phyloP scores from a whole-genome alignment of 2,888 invertebrate genomes.

The Hetaerina titia region DNA sequence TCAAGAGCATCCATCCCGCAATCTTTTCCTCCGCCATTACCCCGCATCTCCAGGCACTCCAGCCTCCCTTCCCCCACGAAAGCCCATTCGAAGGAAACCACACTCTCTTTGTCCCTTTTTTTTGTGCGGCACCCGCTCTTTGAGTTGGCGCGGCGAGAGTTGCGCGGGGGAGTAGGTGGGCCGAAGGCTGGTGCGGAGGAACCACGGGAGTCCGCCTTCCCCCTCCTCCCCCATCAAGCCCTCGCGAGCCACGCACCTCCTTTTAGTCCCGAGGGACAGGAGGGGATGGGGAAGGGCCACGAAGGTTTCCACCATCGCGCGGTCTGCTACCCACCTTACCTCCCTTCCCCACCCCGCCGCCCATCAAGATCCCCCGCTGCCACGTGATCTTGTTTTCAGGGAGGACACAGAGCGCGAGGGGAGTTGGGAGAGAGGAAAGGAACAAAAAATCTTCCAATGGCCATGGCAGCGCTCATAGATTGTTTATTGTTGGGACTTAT shows the following conservation, averaged over 20 bases:
- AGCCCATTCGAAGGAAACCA: conserved; percentile 7
- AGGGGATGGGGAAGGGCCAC: background rate
- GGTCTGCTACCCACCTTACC: background rate
- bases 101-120: background rate
- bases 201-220: background rate
- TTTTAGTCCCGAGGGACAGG: background rate
- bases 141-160: background rate
- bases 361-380: background rate
- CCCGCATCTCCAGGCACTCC: background rate
- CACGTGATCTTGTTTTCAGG: background rate
- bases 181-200: background rate
- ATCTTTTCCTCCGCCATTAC: background rate
- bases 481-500: conserved; percentile 12
- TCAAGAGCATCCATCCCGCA: background rate
- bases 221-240: background rate
- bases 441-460: background rate
- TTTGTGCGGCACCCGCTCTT: background rate
- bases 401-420: background rate
- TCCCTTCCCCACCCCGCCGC: background rate
- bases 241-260: background rate
- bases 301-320: background rate
- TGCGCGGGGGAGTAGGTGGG: background rate
- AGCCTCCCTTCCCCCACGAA: background rate
- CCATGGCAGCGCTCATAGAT: background rate
- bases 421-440: background rate